These are phyloP conservation scores for Champsocephalus esox DNA, from an alignment of 2,797 vertebrate species.

Conservation along the genomic window DNA sequence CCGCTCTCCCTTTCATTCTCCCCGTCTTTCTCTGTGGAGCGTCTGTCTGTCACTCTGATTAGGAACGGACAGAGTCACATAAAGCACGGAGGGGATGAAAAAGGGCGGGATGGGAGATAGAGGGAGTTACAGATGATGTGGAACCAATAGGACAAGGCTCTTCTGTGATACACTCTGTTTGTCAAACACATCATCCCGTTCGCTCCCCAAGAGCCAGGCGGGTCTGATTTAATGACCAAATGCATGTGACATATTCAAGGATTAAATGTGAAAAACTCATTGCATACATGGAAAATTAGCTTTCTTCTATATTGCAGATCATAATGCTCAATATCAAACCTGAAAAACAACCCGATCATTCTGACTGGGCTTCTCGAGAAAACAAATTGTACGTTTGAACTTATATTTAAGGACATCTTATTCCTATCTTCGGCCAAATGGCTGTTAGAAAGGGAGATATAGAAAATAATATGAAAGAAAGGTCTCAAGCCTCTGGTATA, in stretches of 20 bases:
- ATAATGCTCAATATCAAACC: not conserved
- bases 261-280: not conserved
- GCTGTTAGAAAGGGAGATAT: not conserved
- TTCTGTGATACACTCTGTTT: slow-evolving; percentile 67
- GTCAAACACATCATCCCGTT: slow-evolving; percentile 62
- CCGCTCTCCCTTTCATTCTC: slow-evolving; percentile 74
- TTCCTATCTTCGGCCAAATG: not conserved
- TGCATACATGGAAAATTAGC: not conserved
- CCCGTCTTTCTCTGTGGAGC: slow-evolving; percentile 77
- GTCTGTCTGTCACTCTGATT: slow-evolving; percentile 86
- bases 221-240: slow-evolving; percentile 22
- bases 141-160: slow-evolving; percentile 75
- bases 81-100: slow-evolving; percentile 74
- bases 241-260: slow-evolving; percentile 1
- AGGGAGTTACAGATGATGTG: slow-evolving; percentile 72
- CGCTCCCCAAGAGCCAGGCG: slow-evolving; percentile 22
- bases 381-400: slow-evolving; percentile 11
- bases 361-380: not conserved
- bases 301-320: slow-evolving; percentile 9
- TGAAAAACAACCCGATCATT: not conserved
- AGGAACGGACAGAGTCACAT: slow-evolving; percentile 78
- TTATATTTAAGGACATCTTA: not conserved
- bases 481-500: not conserved
- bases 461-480: not conserved
- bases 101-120: slow-evolving; percentile 75